These are phyloP conservation scores for Dynastes grantii DNA, from an alignment of 2,888 invertebrate species.

Conservation along the genomic window DNA sequence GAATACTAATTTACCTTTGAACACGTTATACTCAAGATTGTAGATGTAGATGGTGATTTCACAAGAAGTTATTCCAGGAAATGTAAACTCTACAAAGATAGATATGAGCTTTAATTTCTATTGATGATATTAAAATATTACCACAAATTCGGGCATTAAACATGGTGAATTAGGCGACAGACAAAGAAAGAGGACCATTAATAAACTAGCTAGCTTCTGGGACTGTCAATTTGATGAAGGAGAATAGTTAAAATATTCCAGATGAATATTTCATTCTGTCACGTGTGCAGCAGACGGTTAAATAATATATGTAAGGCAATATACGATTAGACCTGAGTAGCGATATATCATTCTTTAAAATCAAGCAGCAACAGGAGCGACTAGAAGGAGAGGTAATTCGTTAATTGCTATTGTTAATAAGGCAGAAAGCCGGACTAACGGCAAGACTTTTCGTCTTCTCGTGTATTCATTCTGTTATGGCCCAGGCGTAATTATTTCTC, in stretches of 20 bases:
- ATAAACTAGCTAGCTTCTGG: background rate
- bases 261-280: slow-evolving; percentile 12
- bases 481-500: slow-evolving; percentile 52
- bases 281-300: background rate
- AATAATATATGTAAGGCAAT: slow-evolving; percentile 22
- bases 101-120: too few relatives aligned
- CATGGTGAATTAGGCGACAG: too few relatives aligned
- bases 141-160: too few relatives aligned
- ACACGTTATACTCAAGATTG: too few relatives aligned
- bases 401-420: slow-evolving; percentile 50
- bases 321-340: slow-evolving; percentile 18
- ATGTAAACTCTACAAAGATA: too few relatives aligned
- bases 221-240: slow-evolving; percentile 10
- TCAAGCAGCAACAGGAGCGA: background rate
- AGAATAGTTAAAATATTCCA: slow-evolving; percentile 14
- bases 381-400: slow-evolving; percentile 33
- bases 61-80: too few relatives aligned
- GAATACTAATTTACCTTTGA: too few relatives aligned
- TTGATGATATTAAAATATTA: too few relatives aligned
- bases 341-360: slow-evolving; percentile 13
- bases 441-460: slow-evolving; percentile 13
- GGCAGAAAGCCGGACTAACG: slow-evolving; percentile 26
- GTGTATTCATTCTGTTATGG: slow-evolving; percentile 40
- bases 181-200: background rate
- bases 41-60: too few relatives aligned